Base-by-base conservation (phyloP, 2,797 vertebrate species). In the Vireo griseus region DNA sequence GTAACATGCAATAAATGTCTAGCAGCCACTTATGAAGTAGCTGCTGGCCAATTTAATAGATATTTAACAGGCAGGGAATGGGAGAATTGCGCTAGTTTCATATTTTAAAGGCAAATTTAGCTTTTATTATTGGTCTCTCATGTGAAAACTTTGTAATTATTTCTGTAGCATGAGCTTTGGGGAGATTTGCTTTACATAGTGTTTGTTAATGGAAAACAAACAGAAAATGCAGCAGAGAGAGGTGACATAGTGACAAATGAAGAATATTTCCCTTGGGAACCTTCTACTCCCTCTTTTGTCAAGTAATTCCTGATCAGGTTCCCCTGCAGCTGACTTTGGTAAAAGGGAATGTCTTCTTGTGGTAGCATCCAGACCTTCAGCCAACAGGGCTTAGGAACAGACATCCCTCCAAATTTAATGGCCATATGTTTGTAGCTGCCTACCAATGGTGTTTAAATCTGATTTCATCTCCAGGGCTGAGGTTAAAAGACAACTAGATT, bases 101-200 rank as follows among this genome's bases (percentile, higher is more conserved):
- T 83, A 84, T 81, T 94, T 91, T 92, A 94, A 91, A 55, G n/a
- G 33, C 33, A 89, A 63, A 90, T 79, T 42, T 84, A 48, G 11
- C 13, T 61, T 81, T 72, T 77, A 80, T 67, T 68, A 61, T 72
- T 69, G 62, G n/a, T 59, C 15, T 86, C 13, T 66, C 48, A 48
- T 33, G n/a, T 73, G 62, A 37, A 29, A 77, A 8, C 24, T 31
- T 31, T 57, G 21, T 44, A 91, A 93, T 94, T 95, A 83, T 66
- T 92, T 88, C 68, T 65, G 22, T 40, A 50, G 20, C 3, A 2
- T 79, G 80, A 59, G 86, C 57, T 67, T 90, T 54, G 47, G 59
- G 48, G 26, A 71, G 14, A 17, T 39, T 93, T 87, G 22, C 35
- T 84, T 92, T 88, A n/a, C 22, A 17, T 5, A 31, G 45, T 47